Evolutionary conservation across 2,797 vertebrate species (phyloP).

Genomic region (Phalloptychus januarius): DNA sequence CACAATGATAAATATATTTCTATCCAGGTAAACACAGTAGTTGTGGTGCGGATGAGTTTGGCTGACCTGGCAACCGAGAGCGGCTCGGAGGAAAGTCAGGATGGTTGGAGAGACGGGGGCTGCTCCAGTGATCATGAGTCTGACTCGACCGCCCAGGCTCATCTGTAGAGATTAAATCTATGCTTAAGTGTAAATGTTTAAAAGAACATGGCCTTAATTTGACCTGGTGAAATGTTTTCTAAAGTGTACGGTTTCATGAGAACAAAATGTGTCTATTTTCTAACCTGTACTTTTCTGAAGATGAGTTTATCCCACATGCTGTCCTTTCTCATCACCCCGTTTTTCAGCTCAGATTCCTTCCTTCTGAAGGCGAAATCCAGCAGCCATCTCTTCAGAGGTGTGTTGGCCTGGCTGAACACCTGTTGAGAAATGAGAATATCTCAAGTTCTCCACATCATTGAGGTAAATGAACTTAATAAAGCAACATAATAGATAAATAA

Average conservation of each 20-base stretch:
- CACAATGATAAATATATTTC: not conserved
- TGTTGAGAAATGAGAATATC: conserved; percentile 49
- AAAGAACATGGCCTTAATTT: not conserved
- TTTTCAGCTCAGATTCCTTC: conserved; percentile 92
- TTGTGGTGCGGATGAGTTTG: not conserved
- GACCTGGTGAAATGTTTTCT: not conserved
- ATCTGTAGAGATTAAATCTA: conserved; percentile 73
- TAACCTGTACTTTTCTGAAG: conserved; percentile 96
- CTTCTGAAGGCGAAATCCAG: conserved; percentile 93
- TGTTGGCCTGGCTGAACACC: conserved; percentile 94
- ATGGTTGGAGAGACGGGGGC: conserved; percentile 93
- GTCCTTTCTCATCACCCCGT: conserved; percentile 89
- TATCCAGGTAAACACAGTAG: not conserved
- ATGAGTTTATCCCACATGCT: conserved; percentile 97
- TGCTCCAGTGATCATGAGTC: conserved; percentile 93
- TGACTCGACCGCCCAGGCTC: conserved; percentile 90
- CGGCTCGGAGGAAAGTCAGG: conserved; percentile 91
- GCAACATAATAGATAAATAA: not conserved
- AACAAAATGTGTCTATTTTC: not conserved
- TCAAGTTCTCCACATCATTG: not conserved
- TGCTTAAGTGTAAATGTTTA: not conserved
- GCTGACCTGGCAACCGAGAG: conserved; percentile 95
- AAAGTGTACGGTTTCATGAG: not conserved
- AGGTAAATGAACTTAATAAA: not conserved
- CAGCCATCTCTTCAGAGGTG: conserved; percentile 90